phyloP scores from a whole-genome alignment of 35 echinoderm and acorn worm genomes.

The Ophioderma brevispina region DNA sequence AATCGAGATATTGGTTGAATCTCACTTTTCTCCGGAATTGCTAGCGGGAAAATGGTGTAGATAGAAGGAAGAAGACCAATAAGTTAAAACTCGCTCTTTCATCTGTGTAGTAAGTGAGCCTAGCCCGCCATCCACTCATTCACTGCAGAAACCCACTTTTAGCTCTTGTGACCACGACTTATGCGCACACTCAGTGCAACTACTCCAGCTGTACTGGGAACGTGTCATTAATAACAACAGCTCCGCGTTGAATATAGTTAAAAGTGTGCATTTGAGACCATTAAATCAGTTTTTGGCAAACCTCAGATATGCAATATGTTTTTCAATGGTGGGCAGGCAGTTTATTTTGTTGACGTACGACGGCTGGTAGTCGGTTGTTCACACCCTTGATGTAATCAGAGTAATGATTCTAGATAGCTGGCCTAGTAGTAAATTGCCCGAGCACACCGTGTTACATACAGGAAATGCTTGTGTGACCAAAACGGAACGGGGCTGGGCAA shows the following conservation, averaged over 20 bases:
- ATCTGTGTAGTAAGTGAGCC: not conserved
- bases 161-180: not conserved
- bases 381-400: not conserved
- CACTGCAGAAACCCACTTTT: not conserved
- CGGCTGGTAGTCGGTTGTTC: not conserved
- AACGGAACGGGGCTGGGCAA: not conserved
- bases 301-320: not conserved
- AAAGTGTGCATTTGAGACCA: not conserved
- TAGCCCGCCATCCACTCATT: not conserved
- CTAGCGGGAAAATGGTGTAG: not conserved
- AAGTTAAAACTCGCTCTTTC: not conserved
- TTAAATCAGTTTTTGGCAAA: not conserved
- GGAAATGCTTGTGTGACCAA: not conserved
- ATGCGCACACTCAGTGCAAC: not conserved
- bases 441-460: not conserved
- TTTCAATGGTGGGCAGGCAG: not conserved
- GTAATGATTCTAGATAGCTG: not conserved
- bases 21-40: not conserved
- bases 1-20: not conserved
- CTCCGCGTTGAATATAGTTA: not conserved
- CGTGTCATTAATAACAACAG: conserved; percentile 6
- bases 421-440: not conserved
- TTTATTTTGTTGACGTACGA: not conserved
- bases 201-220: not conserved
- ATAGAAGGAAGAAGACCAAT: not conserved